These are phyloP conservation scores for Plecturocebus donacophilus DNA, from an alignment of 2,113 vertebrate species.

Conservation along the genomic window DNA sequence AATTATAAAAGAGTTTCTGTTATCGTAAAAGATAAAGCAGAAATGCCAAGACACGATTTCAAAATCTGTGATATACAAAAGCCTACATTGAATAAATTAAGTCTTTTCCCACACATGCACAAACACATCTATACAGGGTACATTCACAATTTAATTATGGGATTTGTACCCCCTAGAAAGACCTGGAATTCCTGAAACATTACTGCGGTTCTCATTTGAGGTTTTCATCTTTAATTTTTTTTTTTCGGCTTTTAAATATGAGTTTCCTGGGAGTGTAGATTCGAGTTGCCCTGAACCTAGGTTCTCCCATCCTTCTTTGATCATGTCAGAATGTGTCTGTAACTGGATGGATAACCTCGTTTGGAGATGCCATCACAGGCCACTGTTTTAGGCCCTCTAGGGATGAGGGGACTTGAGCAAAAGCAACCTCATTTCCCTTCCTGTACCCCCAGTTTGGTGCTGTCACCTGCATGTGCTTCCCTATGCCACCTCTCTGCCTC, in stretches of 20 bases:
- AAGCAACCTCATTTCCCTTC: accelerated
- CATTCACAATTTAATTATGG: not conserved
- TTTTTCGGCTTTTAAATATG: no score
- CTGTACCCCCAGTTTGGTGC: not conserved
- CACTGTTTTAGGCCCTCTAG: not conserved
- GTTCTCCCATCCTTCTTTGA: not conserved
- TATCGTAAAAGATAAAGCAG: not conserved
- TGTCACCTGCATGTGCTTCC: not conserved
- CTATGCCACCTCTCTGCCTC: no score
- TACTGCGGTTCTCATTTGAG: not conserved
- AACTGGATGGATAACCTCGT: not conserved
- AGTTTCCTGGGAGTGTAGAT: no score
- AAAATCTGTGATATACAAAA: not conserved
- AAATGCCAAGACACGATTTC: not conserved
- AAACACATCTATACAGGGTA: not conserved
- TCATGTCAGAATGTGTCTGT: not conserved
- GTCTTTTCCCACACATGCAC: not conserved
- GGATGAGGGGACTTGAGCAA: not conserved
- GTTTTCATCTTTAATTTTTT: not conserved
- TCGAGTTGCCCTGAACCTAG: no score
- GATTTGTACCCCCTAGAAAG: not conserved
- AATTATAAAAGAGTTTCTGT: not conserved
- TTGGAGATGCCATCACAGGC: not conserved
- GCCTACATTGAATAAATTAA: not conserved
- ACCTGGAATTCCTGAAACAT: not conserved